These are phyloP conservation scores for Neoseiulus cucumeris DNA, from an alignment of 1,140 invertebrate species.

Conservation along the genomic window DNA sequence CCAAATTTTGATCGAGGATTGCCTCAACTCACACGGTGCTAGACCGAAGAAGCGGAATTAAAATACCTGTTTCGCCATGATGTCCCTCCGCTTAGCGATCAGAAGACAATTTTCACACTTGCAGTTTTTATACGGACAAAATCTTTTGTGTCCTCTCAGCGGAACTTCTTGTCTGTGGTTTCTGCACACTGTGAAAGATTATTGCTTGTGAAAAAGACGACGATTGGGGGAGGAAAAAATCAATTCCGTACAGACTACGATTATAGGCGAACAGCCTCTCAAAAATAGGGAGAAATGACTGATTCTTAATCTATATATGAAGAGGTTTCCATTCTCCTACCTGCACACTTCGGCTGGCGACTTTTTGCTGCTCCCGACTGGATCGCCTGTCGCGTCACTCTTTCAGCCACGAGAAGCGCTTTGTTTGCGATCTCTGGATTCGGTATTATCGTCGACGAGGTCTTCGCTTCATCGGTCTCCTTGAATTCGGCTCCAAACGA, in stretches of 20 bases:
- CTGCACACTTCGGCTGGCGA: constrained; percentile 8
- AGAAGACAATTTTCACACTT: constrained; percentile 58
- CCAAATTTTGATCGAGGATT: too few relatives aligned
- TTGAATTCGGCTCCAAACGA: neutral
- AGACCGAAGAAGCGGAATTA: neutral
- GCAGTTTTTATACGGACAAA: constrained; percentile 60
- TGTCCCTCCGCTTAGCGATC: constrained; percentile 50
- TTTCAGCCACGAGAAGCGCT: neutral
- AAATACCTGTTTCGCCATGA: constrained; percentile 49
- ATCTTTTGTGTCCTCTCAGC: constrained; percentile 72
- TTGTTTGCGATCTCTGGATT: constrained; percentile 8
- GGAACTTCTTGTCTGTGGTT: constrained; percentile 63
- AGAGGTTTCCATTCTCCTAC: neutral
- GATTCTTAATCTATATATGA: neutral
- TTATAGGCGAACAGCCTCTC: neutral
- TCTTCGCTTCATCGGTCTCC: neutral
- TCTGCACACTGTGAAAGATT: constrained; percentile 33
- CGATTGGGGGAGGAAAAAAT: too few relatives aligned
- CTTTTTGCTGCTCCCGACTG: neutral
- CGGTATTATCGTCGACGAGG: neutral
- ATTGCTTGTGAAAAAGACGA: neutral
- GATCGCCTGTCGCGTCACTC: neutral
- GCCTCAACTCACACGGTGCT: too few relatives aligned
- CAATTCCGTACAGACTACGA: neutral
- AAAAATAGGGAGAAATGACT: neutral